Base-by-base conservation (phyloP, 2,888 invertebrate species). In the Ptychoptera contaminata region DNA sequence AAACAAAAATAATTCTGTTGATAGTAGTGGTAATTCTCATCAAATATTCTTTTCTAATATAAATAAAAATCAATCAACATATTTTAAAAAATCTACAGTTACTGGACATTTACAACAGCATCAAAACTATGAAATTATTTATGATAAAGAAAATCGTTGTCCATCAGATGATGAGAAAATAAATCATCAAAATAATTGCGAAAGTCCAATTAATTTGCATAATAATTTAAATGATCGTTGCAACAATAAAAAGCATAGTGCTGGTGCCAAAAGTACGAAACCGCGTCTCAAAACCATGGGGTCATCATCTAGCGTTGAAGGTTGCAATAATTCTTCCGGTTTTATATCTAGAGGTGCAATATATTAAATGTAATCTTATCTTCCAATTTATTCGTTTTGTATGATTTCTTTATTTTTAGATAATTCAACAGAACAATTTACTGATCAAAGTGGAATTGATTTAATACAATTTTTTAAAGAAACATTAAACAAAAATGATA, bases 401-500 rank as follows among this genome's bases (percentile, higher is more conserved):
- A 14, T 45, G 49, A 16, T 43, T 46, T 8, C 32, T 29, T 36
- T 29, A 31, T 47, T 57, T 62, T n/a, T 67, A 82, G 83, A 83
- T 63, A 83, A 77, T 58, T 83, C 82, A 62, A 75, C 76, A 48
- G 83, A 84, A 59, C 73, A 75, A 60, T 78, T 77, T 56, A 77
- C 77, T 23, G 85, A 86, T 61, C 77, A 78, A 43, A 64, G 62
- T 44, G 85, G 84, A 35, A 77, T 81, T 3, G 90, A 96, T 61
- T 68, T 94, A 50, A 80, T 87, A 51, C 75, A 77, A 50, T 96
- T 96, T 63, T 84, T 96, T 49, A 80, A 81, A 48, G 86, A 87
- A 51, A 93, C 93, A 1, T 70, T 96, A 44, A 90, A 92, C 64
- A 86, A 88, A 62, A 91, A 86, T 63, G 75, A 80, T 34, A 85